Evolutionary conservation across 2,797 vertebrate genomes (phyloP), one percentile per base, ranked within the genome.

Genomic region (Megaceryle alcyon): DNA sequence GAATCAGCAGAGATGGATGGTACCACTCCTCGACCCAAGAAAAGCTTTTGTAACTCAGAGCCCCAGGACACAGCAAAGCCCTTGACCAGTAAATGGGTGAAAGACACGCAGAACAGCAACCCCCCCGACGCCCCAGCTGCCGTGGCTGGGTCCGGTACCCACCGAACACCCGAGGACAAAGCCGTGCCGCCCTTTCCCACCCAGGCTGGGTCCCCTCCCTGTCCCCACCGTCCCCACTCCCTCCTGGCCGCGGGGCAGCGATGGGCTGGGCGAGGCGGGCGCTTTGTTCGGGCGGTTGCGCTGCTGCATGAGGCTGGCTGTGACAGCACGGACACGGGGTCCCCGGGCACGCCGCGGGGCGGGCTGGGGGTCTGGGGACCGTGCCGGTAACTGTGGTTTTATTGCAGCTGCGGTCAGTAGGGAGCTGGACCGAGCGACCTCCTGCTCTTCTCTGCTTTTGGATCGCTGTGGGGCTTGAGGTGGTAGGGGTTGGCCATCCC

Each of bases 271-370:
- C 69, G 18, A 14, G 73, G 54, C 4, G 29, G 72, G 73, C 14
- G n/a, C 61, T 82, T 37, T 7, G 0, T 16, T 17, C 33, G 0
- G 19, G 53, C 21, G 82, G 53, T 81, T 93, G 77, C 28, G 5
- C 41, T 80, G 79, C 41, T 96, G 96, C 96, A 96, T 97, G 96
- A 48, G 49, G 9, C 31, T 94, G 72, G n/a, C 10, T 13, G 69
- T 4, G 13, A 26, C 2, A 4, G 29, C 46, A 59, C 20, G 57
- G 29, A 33, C 4, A 15, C 4, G 23, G 41, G 41, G 41, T 41
- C 41, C 46, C 4, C 2, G 8, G 44, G 46, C 75, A 56, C 35
- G 1, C 11, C 2, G 2, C 1, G 69, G 54, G 69, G 46, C 2
- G 46, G 35, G 43, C 9, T 16, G 61, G n/a, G 63, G 29, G 7